phyloP scores from a whole-genome alignment of 2,797 vertebrate species.

The Crax fasciolata region DNA sequence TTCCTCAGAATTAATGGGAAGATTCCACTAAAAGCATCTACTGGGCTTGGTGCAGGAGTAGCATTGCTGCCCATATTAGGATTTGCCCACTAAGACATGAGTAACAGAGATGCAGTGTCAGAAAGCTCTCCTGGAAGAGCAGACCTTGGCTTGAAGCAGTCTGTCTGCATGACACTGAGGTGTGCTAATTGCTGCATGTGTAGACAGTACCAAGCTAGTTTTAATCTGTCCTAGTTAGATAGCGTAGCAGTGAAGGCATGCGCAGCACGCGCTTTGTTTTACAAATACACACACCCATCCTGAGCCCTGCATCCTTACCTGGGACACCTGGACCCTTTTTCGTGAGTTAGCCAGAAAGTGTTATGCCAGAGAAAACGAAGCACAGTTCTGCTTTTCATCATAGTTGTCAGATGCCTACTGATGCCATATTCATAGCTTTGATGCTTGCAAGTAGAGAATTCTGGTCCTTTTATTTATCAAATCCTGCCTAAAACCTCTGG shows the following conservation, averaged over 20 bases:
- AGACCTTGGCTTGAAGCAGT: background rate
- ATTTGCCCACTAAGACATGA: background rate
- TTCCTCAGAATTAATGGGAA: background rate
- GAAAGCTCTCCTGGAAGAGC: background rate
- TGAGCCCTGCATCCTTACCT: background rate
- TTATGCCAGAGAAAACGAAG: background rate
- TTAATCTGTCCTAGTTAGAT: background rate
- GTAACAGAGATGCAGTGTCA: background rate
- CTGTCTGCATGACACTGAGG: background rate
- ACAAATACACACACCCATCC: accelerated
- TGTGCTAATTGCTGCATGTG: background rate
- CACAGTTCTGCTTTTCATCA: background rate
- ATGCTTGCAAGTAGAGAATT: background rate
- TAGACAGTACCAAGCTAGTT: background rate
- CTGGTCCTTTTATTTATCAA: background rate
- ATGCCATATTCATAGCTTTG: background rate
- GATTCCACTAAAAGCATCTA: background rate
- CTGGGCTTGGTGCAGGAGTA: background rate
- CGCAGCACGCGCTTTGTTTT: background rate
- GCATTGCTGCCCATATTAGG: background rate
- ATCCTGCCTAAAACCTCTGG: background rate
- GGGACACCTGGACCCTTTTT: background rate
- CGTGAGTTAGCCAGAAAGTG: background rate
- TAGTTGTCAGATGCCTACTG: background rate
- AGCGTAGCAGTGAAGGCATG: background rate